Conservation (phyloP, 2,888 invertebrate species). For the Cheilosia impressa region DNA sequence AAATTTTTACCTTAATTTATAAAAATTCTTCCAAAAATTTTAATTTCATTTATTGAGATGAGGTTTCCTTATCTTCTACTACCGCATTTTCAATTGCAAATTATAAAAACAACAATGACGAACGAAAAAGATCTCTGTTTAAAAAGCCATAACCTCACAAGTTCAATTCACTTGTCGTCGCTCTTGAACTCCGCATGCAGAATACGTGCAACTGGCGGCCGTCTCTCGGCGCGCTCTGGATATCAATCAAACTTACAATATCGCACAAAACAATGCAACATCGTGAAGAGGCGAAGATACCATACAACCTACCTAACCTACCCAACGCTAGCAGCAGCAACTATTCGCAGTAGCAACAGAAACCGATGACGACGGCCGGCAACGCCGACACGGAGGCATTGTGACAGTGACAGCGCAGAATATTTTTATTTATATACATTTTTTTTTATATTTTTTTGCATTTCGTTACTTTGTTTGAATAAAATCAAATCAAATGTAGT, state of each 20-base stretch:
- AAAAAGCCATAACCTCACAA: conserved; percentile 71
- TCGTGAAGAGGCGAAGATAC: conserved; percentile 33
- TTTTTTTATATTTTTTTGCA: conserved; percentile 45
- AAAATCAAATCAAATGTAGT: conserved; percentile 73
- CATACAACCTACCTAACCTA: conserved; percentile 10
- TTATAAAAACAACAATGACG: conserved; percentile 14
- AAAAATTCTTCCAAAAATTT: too few relatives aligned
- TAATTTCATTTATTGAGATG: too few relatives aligned
- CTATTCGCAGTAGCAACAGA: conserved; percentile 24
- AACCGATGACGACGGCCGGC: background rate
- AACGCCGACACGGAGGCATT: conserved; percentile 34
- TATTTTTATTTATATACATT: conserved; percentile 48
- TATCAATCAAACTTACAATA: conserved; percentile 67
- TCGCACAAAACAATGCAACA: conserved; percentile 51
- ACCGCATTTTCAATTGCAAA: conserved; percentile 14
- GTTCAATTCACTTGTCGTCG: conserved; percentile 75
- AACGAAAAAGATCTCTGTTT: conserved; percentile 51
- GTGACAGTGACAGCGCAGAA: conserved; percentile 46
- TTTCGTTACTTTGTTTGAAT: conserved; percentile 69
- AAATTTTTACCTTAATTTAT: too few relatives aligned
- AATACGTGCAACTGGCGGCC: conserved; percentile 55
- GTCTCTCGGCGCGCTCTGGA: conserved; percentile 41
- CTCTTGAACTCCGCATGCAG: conserved; percentile 73
- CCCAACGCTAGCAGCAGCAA: conserved; percentile 18
- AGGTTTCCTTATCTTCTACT: too few relatives aligned